Evolutionary conservation across 2,113 vertebrate species (phyloP).

Genomic region (Poeciliopsis retropinna): DNA sequence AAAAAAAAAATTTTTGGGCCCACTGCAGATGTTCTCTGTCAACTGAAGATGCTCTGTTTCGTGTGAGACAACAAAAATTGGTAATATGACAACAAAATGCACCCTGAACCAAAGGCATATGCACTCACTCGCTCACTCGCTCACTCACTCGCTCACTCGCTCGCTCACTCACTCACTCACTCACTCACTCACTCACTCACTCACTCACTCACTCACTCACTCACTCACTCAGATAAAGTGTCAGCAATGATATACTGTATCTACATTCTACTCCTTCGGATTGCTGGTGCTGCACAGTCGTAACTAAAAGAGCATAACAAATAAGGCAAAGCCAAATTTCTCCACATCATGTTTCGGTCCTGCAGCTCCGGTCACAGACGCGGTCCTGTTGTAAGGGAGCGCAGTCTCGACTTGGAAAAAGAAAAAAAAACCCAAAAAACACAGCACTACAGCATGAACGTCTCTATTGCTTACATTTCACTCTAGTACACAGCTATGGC

Average conservation of each 20-base stretch:
- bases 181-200: conserved; percentile 18
- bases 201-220: conserved; percentile 27
- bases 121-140: conserved; percentile 25
- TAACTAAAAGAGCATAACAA: conserved; percentile 71
- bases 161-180: not conserved
- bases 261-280: conserved; percentile 78
- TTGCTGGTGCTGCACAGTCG: conserved; percentile 80
- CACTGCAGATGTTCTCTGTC: conserved; percentile 22
- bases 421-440: not conserved
- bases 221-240: conserved; percentile 45
- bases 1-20: conserved; percentile 15
- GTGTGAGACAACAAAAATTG: conserved; percentile 30
- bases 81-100: conserved; percentile 31
- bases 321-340: conserved; percentile 80
- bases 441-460: conserved; percentile 48
- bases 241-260: conserved; percentile 60
- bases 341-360: conserved; percentile 49
- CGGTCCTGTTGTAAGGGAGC: conserved; percentile 13
- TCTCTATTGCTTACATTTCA: conserved; percentile 68
- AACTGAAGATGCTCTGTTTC: conserved; percentile 41
- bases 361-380: conserved; percentile 47
- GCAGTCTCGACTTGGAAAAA: conserved; percentile 9
- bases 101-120: conserved; percentile 44
- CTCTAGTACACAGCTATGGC: conserved; percentile 29
- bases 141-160: conserved; percentile 21